Evolutionary conservation across 2,888 invertebrate genomes (phyloP).

Genomic region (Eupithecia tripunctaria): DNA sequence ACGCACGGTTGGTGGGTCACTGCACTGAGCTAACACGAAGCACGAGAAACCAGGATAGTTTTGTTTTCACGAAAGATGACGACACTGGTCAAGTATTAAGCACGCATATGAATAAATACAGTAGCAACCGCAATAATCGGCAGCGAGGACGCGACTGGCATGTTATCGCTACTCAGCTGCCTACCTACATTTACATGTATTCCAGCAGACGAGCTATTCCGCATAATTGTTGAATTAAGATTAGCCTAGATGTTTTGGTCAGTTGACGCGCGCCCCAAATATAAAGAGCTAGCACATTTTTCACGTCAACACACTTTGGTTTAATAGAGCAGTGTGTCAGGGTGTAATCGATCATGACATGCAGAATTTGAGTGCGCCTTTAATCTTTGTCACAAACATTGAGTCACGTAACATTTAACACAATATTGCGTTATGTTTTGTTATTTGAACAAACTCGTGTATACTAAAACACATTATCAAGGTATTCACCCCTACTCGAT

Average conservation of each 20-base stretch:
- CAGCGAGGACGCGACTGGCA: constrained; percentile 80
- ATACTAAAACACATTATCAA: constrained; percentile 28
- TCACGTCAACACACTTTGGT: constrained; percentile 52
- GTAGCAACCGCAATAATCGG: constrained; percentile 81
- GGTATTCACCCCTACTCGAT: constrained; percentile 49
- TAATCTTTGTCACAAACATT: constrained; percentile 38
- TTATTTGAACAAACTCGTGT: not conserved
- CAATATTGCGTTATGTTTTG: constrained; percentile 24
- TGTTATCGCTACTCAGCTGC: constrained; percentile 71
- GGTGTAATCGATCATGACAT: constrained; percentile 36
- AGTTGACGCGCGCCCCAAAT: constrained; percentile 73
- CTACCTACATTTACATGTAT: constrained; percentile 63
- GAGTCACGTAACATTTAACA: constrained; percentile 29
- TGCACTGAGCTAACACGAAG: constrained; percentile 67
- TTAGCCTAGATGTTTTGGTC: constrained; percentile 74
- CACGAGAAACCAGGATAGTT: constrained; percentile 58
- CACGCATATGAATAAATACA: constrained; percentile 60
- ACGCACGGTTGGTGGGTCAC: constrained; percentile 80
- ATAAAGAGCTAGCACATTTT: constrained; percentile 57
- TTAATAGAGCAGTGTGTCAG: constrained; percentile 38
- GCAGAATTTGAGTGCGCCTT: constrained; percentile 36
- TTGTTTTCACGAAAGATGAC: constrained; percentile 45
- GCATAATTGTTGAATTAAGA: constrained; percentile 67
- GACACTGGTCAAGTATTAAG: constrained; percentile 52
- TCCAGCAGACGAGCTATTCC: constrained; percentile 70